Conservation (phyloP, 2,888 invertebrate genomes). For the Tetropium fuscum region DNA sequence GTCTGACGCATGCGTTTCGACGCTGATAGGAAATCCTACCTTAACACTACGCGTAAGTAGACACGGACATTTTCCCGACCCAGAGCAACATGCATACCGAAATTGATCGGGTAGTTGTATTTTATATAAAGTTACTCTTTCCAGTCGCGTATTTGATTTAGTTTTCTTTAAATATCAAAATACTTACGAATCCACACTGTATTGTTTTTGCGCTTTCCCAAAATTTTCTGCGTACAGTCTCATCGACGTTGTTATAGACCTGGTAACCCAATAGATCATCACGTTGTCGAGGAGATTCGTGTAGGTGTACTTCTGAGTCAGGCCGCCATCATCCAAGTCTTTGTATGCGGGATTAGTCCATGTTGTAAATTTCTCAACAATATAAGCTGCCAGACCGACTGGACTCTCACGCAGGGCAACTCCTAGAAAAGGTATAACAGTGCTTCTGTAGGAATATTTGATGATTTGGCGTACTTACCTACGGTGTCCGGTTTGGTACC, state of each 20-base stretch:
- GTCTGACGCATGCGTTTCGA: no score
- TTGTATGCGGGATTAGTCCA: slow-evolving; percentile 74
- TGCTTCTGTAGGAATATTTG: neutral
- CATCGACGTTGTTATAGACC: slow-evolving; percentile 78
- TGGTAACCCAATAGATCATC: slow-evolving; percentile 84
- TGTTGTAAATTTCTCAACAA: slow-evolving; percentile 88
- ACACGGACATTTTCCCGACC: no score
- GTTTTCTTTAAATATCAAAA: no score
- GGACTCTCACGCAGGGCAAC: slow-evolving; percentile 73
- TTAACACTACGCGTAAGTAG: no score
- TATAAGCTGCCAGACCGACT: slow-evolving; percentile 87
- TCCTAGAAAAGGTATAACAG: slow-evolving; percentile 8
- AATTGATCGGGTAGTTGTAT: no score
- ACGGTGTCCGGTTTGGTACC: slow-evolving; percentile 18
- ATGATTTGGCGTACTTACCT: slow-evolving; percentile 2
- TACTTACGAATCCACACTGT: no score
- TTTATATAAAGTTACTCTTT: no score
- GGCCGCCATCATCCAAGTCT: slow-evolving; percentile 73
- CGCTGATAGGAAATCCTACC: no score
- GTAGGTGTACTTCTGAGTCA: slow-evolving; percentile 74
- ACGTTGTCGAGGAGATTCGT: slow-evolving; percentile 82
- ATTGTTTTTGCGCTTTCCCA: slow-evolving; percentile 39
- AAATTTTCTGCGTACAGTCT: slow-evolving; percentile 80
- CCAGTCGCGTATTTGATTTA: no score
- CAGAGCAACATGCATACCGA: no score